Conservation (phyloP, 2,888 invertebrate species). For the Fragum sueziense region DNA sequence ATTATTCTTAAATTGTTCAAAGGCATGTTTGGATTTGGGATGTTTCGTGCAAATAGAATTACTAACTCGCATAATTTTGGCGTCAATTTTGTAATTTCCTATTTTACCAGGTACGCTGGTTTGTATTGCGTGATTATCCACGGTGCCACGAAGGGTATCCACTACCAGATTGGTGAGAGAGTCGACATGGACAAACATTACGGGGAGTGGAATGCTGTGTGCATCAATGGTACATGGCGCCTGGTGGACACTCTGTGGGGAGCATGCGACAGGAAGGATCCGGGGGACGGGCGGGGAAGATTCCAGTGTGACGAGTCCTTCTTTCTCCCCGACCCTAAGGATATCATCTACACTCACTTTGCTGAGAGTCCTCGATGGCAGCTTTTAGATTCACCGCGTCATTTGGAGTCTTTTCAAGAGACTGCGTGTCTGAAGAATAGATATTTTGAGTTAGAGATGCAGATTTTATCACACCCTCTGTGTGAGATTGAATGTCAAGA, state of each 20-base stretch:
- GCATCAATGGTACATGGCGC: conserved; percentile 59
- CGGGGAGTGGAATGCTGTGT: conserved; percentile 65
- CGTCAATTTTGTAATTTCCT: neutral
- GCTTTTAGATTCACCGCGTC: conserved; percentile 67
- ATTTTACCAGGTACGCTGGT: conserved; percentile 60
- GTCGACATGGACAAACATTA: conserved; percentile 66
- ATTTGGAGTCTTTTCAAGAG: conserved; percentile 70
- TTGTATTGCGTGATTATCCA: conserved; percentile 73
- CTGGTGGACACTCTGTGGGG: conserved; percentile 64
- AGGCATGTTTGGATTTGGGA: too few relatives aligned
- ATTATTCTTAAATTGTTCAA: too few relatives aligned
- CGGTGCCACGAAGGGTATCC: conserved; percentile 72
- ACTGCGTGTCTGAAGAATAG: conserved; percentile 74
- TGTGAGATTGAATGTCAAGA: conserved; percentile 68
- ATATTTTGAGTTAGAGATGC: conserved; percentile 74
- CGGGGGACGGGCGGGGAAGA: conserved; percentile 54
- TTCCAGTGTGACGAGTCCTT: conserved; percentile 76
- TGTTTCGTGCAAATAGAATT: too few relatives aligned
- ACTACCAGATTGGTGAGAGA: conserved; percentile 72
- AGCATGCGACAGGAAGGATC: conserved; percentile 66
- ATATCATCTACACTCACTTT: conserved; percentile 73
- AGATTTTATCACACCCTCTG: conserved; percentile 67
- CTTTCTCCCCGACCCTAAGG: conserved; percentile 77
- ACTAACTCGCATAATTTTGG: too few relatives aligned
- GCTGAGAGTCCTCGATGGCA: conserved; percentile 75